Conservation (phyloP, 2,797 vertebrate genomes). For the Spinus olivaceus region DNA sequence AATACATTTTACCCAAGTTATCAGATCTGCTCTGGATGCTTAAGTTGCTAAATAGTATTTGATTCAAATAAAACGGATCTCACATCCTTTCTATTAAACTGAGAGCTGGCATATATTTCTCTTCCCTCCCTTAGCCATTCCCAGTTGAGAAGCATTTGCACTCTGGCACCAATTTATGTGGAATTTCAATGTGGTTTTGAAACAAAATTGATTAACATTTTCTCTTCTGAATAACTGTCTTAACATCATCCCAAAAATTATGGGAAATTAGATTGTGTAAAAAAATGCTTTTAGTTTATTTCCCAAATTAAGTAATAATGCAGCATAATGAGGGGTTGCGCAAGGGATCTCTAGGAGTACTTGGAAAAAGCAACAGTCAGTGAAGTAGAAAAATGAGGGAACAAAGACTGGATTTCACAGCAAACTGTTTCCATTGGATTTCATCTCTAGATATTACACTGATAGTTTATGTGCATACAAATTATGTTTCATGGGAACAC, state of each 20-base stretch:
- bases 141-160: slow-evolving; percentile 23
- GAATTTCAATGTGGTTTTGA: slow-evolving; percentile 30
- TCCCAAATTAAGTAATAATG: slow-evolving; percentile 52
- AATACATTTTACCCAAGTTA: slow-evolving; percentile 63
- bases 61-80: slow-evolving; percentile 52
- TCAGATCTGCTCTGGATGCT: slow-evolving; percentile 62
- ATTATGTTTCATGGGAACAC: slow-evolving; percentile 52
- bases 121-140: neutral
- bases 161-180: slow-evolving; percentile 18
- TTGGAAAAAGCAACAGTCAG: slow-evolving; percentile 49
- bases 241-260: slow-evolving; percentile 2
- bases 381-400: slow-evolving; percentile 64
- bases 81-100: slow-evolving; percentile 46
- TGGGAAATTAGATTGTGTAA: slow-evolving; percentile 10
- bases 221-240: neutral
- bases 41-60: slow-evolving; percentile 66
- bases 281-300: slow-evolving; percentile 53
- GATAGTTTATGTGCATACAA: slow-evolving; percentile 62
- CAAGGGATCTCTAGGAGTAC: slow-evolving; percentile 33
- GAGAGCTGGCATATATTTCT: neutral
- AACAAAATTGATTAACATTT: slow-evolving; percentile 45
- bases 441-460: slow-evolving; percentile 48
- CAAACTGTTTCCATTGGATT: slow-evolving; percentile 57
- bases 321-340: slow-evolving; percentile 41
- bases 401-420: slow-evolving; percentile 62